Evolutionary conservation across 2,113 vertebrate species (phyloP).

Genomic region (Empidonax alnorum): DNA sequence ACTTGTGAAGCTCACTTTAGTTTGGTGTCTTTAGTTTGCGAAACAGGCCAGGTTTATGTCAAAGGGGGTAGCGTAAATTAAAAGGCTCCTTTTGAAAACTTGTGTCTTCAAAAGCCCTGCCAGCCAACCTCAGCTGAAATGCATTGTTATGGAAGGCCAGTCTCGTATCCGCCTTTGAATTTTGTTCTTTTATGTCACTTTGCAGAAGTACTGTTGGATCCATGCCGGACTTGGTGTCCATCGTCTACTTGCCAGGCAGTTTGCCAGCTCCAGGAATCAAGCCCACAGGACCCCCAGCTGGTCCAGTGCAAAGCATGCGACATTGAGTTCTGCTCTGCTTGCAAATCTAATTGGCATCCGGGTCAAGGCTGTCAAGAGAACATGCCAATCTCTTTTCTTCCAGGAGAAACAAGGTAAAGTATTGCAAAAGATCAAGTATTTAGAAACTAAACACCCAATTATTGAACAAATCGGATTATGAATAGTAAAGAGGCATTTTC

Average conservation of each 20-base stretch:
- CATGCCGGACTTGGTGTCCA: conserved; percentile 97
- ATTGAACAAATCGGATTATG: not conserved
- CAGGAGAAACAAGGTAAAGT: conserved; percentile 91
- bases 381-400: conserved; percentile 89
- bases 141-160: not conserved
- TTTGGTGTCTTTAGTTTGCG: not conserved
- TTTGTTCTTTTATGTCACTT: not conserved
- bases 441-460: not conserved
- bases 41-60: not conserved
- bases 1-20: not conserved
- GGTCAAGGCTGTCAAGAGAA: conserved; percentile 92
- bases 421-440: not conserved
- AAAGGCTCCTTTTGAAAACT: not conserved
- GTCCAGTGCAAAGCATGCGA: conserved; percentile 91
- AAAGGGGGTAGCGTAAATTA: not conserved
- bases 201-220: conserved; percentile 95
- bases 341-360: conserved; percentile 95
- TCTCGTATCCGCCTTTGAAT: not conserved
- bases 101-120: not conserved
- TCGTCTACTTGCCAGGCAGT: conserved; percentile 95
- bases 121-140: not conserved
- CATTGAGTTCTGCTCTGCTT: conserved; percentile 93
- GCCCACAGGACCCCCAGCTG: conserved; percentile 86
- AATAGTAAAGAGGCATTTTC: not conserved
- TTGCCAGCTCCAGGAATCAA: conserved; percentile 91